A percentile compares a stretch with the other conserved stretches of the same genome.
phyloP scores from a whole-genome alignment of 2,113 vertebrate species.

The Microcebus ravelobensis region DNA sequence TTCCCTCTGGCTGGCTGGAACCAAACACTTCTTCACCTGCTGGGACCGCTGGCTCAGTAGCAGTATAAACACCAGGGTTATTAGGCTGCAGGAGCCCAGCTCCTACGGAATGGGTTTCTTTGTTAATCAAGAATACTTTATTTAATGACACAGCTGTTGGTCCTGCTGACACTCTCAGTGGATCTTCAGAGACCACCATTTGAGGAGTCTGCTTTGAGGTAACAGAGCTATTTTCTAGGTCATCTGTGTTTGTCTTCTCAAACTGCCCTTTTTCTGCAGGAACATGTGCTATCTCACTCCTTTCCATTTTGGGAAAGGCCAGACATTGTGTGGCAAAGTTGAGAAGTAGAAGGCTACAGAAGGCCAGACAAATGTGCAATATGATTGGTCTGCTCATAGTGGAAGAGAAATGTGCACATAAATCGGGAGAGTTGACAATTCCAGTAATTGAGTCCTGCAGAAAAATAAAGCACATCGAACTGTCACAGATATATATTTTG shows the following conservation, averaged over 20 bases:
- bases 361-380: conserved; percentile 68
- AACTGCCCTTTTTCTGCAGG: conserved; percentile 15
- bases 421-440: conserved; percentile 43
- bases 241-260: conserved; percentile 17
- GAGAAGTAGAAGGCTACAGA: conserved; percentile 82
- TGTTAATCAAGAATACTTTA: conserved; percentile 19
- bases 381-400: conserved; percentile 80
- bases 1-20: conserved; percentile 39
- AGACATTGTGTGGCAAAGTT: conserved; percentile 70
- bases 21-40: background rate
- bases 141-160: conserved; percentile 46
- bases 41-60: background rate
- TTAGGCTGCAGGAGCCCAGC: background rate
- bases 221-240: conserved; percentile 35
- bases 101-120: background rate
- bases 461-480: conserved; percentile 69
- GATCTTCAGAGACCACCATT: conserved; percentile 49
- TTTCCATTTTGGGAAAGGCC: conserved; percentile 63
- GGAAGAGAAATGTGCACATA: conserved; percentile 58
- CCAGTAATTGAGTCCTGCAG: conserved; percentile 74
- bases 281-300: conserved; percentile 29
- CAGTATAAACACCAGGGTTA: background rate
- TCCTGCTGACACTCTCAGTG: conserved; percentile 21
- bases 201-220: conserved; percentile 51
- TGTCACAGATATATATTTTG: background rate